Base-by-base conservation (phyloP, 2,113 vertebrate species). In the Anolis carolinensis region DNA sequence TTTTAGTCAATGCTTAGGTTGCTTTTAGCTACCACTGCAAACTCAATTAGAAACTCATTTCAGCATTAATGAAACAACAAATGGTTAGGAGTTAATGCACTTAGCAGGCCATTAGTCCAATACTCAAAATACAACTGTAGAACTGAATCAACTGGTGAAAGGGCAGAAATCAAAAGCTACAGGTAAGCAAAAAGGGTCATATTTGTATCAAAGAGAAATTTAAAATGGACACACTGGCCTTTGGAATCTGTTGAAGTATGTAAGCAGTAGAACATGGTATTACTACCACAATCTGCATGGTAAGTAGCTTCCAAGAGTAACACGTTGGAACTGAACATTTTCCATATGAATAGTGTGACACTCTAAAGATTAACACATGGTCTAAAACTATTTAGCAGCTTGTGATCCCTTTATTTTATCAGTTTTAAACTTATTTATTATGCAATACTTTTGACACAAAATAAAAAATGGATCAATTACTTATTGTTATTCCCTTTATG, bases 11-110 rank as follows among this genome's bases (percentile, higher is more conserved):
- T 81, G 88, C 81, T 91, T 68, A 93, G 94, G 87, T 92, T 94
- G 86, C 86, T 92, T 93, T 93, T 91, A 92, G 87, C 89, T 91
- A 92, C 89, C 93, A 92, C 92, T 91, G 90, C 83, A 91, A 94
- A 93, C 92, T 91, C 90, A 92, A 94, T 94, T 92, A 92, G 92
- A 92, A 93, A 95, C 90, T 92, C 68, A 90, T 94, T 94, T 92
- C 85, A 87, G 62, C 86, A 85, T 83, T 92, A 93, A 93, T 89
- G 90, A 93, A 92, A 94, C 83, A 94, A 93, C 0, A 0, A 92
- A 86, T 91, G 91, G 89, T 91, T 91, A 91, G 92, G 88, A 70
- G 25, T 83, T 88, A 93, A 91, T 89, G 83, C 48, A 72, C 83
- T 90, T 91, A 86, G 88, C 89, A 91, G 83, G 81, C 84, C 87